Evolutionary conservation across 2,113 vertebrate species (phyloP), one percentile per base, ranked within the genome.

Genomic region (Nothoprocta perdicaria): DNA sequence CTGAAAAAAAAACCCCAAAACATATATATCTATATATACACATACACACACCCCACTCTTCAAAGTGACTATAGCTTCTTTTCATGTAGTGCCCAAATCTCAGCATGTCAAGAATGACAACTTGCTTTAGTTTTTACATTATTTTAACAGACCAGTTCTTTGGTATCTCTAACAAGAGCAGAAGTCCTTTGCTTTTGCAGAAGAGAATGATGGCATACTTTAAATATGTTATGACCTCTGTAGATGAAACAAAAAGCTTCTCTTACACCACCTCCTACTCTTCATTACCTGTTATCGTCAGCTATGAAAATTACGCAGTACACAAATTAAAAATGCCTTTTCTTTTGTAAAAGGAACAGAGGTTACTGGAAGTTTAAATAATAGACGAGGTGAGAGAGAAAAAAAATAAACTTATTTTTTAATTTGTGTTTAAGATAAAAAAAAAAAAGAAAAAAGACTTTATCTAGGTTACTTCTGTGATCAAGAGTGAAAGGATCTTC

Each of bases 1-100:
- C 99, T 99, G 95, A 97, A 62, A 18, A 92, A 76, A 24, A 43
- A 41, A 69, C n/a, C n/a, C n/a, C n/a, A 85, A 63, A 95, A 80
- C 14, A 43, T 13, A 43, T 43, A 43, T 43, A 43, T 43, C 14
- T 43, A 43, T 43, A 38, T 38, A 38, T 38, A 38, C 35, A 38
- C 35, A 38, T 38, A 38, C 35, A 38, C 35, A 38, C 35, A 38
- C 35, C 35, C 35, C 35, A 82, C 31, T 24, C 40, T 75, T 29
- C 69, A 50, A 43, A 5, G 55, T 83, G 22, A 80, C 35, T 60
- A 43, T 2, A 67, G 23, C 7, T 88, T 24, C 2, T 33, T 83
- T 75, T 74, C 19, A 45, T 3, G 7, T 12, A 75, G 80, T n/a
- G 13, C 55, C 35, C 8, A 61, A 65, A 76, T 40, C 18, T 67